phyloP scores from a whole-genome alignment of 2,797 vertebrate species.

The Apogon talboti region DNA sequence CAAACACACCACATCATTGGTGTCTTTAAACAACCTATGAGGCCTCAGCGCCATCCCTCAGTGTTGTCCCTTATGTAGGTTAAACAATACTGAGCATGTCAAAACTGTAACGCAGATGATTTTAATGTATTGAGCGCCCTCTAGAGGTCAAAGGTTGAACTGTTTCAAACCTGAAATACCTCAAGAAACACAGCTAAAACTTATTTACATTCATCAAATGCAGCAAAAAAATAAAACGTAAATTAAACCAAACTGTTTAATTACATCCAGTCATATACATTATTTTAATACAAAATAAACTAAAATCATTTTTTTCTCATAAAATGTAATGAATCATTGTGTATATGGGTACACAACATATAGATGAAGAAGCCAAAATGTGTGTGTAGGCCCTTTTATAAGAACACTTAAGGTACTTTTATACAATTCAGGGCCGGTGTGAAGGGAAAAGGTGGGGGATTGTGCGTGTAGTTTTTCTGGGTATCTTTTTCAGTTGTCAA shows the following conservation, averaged over 20 bases:
- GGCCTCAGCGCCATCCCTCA: background rate
- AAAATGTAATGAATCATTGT: background rate
- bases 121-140: constrained; percentile 37
- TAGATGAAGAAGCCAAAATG: background rate
- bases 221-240: too few species aligned
- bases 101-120: background rate
- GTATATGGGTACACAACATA: constrained; percentile 25
- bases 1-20: too few species aligned
- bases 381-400: background rate
- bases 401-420: background rate
- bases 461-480: constrained; percentile 1
- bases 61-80: constrained; percentile 8
- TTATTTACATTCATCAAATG: too few species aligned
- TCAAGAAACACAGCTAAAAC: too few species aligned
- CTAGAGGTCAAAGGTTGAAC: constrained; percentile 46
- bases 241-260: too few species aligned
- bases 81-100: background rate
- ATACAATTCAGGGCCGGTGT: constrained; percentile 9
- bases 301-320: background rate
- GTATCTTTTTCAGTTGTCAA: background rate
- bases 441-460: background rate
- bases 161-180: background rate
- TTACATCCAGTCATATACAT: too few species aligned
- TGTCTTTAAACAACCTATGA: background rate
- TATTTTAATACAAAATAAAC: background rate